Conservation (phyloP, 1,140 invertebrate genomes). For the Streblospio benedicti region DNA sequence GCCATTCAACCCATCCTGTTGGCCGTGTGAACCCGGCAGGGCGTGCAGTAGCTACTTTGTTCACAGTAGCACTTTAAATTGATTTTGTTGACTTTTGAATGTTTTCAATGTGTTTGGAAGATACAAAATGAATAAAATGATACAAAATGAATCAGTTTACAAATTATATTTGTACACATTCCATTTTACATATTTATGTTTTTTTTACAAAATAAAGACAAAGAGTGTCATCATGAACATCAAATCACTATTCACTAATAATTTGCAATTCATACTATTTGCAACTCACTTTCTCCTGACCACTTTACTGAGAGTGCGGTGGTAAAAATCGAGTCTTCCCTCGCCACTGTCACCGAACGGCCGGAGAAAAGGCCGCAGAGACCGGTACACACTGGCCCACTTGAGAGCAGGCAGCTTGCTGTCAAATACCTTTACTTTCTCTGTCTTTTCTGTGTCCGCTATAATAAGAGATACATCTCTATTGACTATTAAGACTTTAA, state of each 20-base stretch:
- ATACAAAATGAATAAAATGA: not conserved
- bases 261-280: not conserved
- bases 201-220: constrained; percentile 12
- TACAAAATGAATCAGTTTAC: not conserved
- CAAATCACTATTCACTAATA: not conserved
- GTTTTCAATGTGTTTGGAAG: no score
- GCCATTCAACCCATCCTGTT: no score
- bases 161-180: not conserved
- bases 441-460: no score
- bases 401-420: constrained; percentile 12
- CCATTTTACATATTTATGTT: not conserved
- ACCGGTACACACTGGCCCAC: constrained; percentile 25
- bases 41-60: no score
- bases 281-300: constrained; percentile 3
- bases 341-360: constrained; percentile 25
- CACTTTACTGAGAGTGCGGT: constrained; percentile 9
- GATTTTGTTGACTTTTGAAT: no score
- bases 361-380: constrained; percentile 22
- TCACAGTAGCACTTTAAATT: no score
- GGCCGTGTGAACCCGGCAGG: no score
- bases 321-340: constrained; percentile 26
- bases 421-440: no score
- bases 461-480: no score
- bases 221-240: not conserved
- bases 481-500: no score